These are phyloP conservation scores for Zhuqinia jingwanae DNA, from an alignment of 2,888 invertebrate species.

Conservation along the genomic window DNA sequence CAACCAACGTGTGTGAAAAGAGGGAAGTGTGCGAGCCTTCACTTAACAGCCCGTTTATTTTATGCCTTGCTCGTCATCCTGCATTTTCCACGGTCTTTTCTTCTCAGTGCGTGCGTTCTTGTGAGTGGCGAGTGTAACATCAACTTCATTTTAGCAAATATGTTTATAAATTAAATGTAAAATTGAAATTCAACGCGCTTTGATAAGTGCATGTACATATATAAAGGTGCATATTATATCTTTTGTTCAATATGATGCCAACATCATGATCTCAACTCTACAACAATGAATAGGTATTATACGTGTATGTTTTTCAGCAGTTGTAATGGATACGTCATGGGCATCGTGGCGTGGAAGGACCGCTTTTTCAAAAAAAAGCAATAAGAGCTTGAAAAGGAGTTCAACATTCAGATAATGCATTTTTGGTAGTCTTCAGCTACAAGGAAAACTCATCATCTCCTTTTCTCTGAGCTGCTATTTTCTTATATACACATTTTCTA, in stretches of 20 bases:
- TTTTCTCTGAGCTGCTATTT: not conserved
- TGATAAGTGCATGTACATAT: no score
- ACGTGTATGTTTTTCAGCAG: conserved; percentile 11
- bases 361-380: conserved; percentile 64
- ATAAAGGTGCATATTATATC: no score
- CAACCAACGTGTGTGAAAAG: not conserved
- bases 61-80: conserved; percentile 42
- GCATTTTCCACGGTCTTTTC: conserved; percentile 31
- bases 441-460: conserved; percentile 36
- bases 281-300: no score
- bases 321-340: conserved; percentile 70
- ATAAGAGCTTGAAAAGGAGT: conserved; percentile 73
- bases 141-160: conserved; percentile 36
- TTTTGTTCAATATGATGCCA: no score
- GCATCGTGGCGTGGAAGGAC: conserved; percentile 67
- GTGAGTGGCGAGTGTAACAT: not conserved
- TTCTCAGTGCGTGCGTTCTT: not conserved
- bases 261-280: no score
- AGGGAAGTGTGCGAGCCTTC: conserved; percentile 21
- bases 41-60: not conserved
- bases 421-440: no score
- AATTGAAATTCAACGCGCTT: conserved; percentile 2
- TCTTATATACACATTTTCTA: no score
- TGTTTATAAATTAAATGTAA: conserved; percentile 15
- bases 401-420: conserved; percentile 63